Evolutionary conservation across 2,113 vertebrate genomes (phyloP).

Genomic region (Ciconia maguari): DNA sequence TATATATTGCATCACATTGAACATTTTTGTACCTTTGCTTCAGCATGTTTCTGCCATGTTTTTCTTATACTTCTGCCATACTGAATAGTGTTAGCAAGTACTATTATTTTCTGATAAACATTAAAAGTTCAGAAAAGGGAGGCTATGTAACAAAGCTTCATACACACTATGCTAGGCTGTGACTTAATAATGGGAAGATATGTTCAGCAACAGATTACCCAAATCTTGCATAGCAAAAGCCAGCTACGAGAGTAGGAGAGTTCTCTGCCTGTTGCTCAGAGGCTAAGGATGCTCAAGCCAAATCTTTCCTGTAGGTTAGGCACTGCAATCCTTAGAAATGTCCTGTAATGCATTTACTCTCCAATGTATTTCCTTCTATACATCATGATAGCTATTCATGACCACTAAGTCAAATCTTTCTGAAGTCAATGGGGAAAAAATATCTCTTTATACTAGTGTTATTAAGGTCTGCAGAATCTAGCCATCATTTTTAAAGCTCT

Average conservation of each 20-base stretch:
- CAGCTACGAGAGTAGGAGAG: background rate
- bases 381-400: background rate
- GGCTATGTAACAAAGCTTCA: background rate
- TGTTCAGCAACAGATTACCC: background rate
- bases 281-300: background rate
- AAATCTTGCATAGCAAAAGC: background rate
- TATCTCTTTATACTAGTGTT: background rate
- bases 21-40: background rate
- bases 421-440: background rate
- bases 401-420: background rate
- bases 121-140: background rate
- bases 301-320: background rate
- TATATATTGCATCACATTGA: background rate
- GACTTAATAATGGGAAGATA: background rate
- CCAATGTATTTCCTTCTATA: background rate
- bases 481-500: background rate
- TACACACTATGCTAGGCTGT: background rate
- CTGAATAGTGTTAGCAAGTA: background rate
- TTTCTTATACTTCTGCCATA: background rate
- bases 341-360: fast-evolving
- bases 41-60: background rate
- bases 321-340: background rate
- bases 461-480: background rate
- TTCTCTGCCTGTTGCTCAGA: background rate
- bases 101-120: background rate